phyloP scores from a whole-genome alignment of 35 echinoderm and acorn worm genomes.

The Ophioderma brevispina region DNA sequence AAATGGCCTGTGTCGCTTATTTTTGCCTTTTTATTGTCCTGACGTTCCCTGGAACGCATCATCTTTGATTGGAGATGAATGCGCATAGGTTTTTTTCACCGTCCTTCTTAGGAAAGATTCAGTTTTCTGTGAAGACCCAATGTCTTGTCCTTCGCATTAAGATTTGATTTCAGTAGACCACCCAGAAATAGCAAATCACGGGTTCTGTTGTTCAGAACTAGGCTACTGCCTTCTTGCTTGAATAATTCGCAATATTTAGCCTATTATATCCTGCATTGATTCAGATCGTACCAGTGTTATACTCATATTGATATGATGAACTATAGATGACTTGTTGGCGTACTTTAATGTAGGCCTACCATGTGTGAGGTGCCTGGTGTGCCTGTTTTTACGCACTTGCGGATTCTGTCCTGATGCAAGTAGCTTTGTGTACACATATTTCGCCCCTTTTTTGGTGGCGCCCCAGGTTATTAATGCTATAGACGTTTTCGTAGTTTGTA shows the following conservation, averaged over 20 bases:
- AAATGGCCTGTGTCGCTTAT: constrained; percentile 17
- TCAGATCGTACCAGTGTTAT: too few relatives aligned
- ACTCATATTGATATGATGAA: too few relatives aligned
- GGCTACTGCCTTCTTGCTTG: constrained; percentile 3
- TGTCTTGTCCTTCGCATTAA: not conserved
- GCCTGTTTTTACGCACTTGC: too few relatives aligned
- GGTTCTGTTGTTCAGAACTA: constrained; percentile 39
- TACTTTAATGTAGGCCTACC: too few relatives aligned
- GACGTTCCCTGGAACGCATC: not conserved
- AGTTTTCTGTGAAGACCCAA: not conserved
- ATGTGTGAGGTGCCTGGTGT: too few relatives aligned
- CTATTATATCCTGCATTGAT: too few relatives aligned
- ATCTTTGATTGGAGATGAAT: constrained; percentile 24
- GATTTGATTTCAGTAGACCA: not conserved
- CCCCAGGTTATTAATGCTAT: too few relatives aligned
- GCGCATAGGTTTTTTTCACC: not conserved
- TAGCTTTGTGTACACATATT: too few relatives aligned
- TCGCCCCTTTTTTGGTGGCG: too few relatives aligned
- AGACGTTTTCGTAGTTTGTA: too few relatives aligned
- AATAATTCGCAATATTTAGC: not conserved
- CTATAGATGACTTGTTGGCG: too few relatives aligned
- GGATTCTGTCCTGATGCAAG: too few relatives aligned
- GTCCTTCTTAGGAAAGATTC: not conserved
- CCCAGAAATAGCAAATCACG: not conserved
- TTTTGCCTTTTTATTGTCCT: constrained; percentile 39